Conservation (phyloP, 2,797 vertebrate species). For the Mionectes olivaceus region DNA sequence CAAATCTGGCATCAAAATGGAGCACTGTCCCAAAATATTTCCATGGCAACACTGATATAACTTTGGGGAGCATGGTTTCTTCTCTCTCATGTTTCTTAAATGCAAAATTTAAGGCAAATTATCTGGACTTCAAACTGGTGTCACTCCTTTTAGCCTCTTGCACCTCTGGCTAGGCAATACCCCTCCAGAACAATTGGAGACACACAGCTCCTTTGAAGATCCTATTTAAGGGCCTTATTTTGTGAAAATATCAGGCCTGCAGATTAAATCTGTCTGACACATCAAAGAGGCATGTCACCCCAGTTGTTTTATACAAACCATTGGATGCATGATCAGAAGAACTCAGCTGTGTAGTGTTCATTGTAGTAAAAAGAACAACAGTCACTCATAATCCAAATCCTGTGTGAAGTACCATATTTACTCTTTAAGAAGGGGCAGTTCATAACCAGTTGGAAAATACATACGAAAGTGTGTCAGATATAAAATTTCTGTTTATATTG, state of each 20-base stretch:
- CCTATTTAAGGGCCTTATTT: not conserved
- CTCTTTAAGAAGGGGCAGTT: not conserved
- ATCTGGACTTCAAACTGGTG: not conserved
- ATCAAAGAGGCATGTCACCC: not conserved
- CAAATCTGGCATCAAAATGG: not conserved
- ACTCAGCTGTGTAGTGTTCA: not conserved
- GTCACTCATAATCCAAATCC: not conserved
- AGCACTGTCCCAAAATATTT: not conserved
- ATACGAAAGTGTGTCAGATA: not conserved
- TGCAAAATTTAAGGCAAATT: not conserved
- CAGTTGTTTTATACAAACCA: constrained; percentile 14
- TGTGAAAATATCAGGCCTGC: not conserved
- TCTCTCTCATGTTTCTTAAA: not conserved
- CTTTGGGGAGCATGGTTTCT: not conserved
- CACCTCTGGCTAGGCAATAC: not conserved
- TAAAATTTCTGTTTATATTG: not conserved
- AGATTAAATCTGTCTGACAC: not conserved
- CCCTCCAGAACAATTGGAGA: not conserved
- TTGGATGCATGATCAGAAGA: constrained; percentile 2
- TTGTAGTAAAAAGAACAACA: not conserved
- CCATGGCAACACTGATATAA: not conserved
- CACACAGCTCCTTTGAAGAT: not conserved
- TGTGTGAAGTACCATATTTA: not conserved
- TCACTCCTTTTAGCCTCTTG: not conserved
- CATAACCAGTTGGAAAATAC: not conserved